Base-by-base conservation (phyloP, 2,888 invertebrate species). In the Prionchulus punctatus region DNA sequence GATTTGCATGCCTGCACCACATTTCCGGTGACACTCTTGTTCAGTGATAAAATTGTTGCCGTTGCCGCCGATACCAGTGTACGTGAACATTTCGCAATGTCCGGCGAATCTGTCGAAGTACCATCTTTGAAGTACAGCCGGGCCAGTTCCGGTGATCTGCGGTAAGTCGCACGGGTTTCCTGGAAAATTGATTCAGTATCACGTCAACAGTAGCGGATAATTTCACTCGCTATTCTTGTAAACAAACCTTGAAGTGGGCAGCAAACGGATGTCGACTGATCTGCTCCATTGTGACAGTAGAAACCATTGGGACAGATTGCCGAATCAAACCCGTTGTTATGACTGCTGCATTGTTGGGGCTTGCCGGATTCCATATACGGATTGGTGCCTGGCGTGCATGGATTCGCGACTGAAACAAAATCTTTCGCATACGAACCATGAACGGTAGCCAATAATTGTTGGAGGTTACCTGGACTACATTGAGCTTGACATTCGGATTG, bases 81-180 rank as follows among this genome's bases (percentile, higher is more conserved):
- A 58, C 26, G 23, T 31, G 50, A 58, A 58, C 21, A 51, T 52
- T 26, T 55, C 30, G 47, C 58, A 58, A 15, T 15, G 42, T 2
- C 50, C 25, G 7, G 1, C 43, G 15, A 53, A n/a, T n/a, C 1
- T 4, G 43, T 30, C 47, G 52, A 49, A 58, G 48, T 43, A 52
- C 58, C 58, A 58, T 3, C 58, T 36, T 15, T 2, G 26, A 26
- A 56, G 15, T 36, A 43, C 42, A n/a, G 3, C 28, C 23, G 23
- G 3, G 7, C 55, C 28, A 30, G 48, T 28, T 28, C 70, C 70
- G 2, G 70, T 70, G 1, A 69, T 66, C 30, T 70, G 55, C 1
- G 70, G 70, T 3, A 70, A 70, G 1, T 67, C 67, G 62, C 70
- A 70, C 1, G 68, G 36, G 18, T 36, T 18, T 1, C 51, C 45